Conservation (phyloP, 2,113 vertebrate species). For the Embiotoca jacksoni region DNA sequence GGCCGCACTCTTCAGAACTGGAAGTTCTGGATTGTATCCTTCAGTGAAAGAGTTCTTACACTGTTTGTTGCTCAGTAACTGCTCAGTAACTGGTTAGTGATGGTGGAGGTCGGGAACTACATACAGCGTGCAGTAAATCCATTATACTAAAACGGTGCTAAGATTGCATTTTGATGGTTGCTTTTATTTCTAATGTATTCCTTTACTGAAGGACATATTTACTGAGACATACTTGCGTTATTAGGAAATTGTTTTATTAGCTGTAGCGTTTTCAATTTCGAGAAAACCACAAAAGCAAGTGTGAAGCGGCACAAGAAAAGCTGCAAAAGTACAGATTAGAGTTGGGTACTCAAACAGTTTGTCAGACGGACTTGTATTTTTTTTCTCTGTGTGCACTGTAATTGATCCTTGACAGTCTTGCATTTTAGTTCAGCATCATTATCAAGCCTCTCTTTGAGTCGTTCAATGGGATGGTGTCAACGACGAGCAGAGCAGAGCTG, state of each 20-base stretch:
- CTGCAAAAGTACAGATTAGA: neutral
- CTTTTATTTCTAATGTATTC: no score
- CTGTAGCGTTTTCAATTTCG: no score
- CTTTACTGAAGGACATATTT: no score
- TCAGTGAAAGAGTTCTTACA: conserved; percentile 6
- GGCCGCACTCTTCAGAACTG: conserved; percentile 94
- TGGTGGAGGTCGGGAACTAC: no score
- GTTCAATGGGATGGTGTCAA: conserved; percentile 93
- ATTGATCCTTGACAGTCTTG: conserved; percentile 82
- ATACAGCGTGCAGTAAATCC: no score
- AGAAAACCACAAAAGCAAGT: neutral
- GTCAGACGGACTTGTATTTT: neutral
- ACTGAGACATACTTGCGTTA: no score
- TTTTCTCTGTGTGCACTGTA: neutral
- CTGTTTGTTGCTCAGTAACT: neutral
- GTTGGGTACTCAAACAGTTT: neutral
- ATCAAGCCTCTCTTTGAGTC: conserved; percentile 97
- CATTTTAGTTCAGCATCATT: conserved; percentile 93
- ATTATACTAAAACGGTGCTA: no score
- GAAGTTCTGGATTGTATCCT: conserved; percentile 99
- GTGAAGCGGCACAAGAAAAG: neutral
- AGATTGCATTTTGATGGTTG: no score
- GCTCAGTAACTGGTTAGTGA: neutral
- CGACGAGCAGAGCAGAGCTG: conserved; percentile 89
- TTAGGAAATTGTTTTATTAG: no score